These are phyloP conservation scores for Pterobdella sp. DNA, from an alignment of 2,888 invertebrate genomes.

Conservation along the genomic window DNA sequence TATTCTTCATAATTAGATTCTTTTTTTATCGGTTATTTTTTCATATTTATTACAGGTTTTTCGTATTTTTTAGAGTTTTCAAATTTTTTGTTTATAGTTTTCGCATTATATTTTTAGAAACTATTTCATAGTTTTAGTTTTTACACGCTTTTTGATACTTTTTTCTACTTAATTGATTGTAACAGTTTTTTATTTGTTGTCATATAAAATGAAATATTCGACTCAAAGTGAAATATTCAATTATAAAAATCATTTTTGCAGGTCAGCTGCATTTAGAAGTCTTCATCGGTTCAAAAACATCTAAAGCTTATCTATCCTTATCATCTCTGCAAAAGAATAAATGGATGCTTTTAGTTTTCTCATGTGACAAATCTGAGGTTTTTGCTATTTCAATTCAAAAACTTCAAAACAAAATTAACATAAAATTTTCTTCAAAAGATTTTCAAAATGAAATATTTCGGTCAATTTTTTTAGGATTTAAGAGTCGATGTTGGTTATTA, in stretches of 20 bases:
- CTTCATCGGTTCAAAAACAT: constrained; percentile 33
- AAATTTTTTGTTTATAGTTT: not conserved
- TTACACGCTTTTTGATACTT: not conserved
- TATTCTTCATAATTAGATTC: not conserved
- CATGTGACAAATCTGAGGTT: constrained; percentile 38
- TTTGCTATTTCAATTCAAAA: constrained; percentile 3
- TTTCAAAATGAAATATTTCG: not conserved
- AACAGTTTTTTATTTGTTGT: not conserved
- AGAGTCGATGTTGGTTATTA: not conserved
- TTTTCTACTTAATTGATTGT: too few relatives aligned
- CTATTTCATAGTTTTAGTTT: not conserved
- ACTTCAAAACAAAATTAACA: too few relatives aligned
- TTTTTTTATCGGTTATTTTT: not conserved
- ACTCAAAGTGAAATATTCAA: not conserved
- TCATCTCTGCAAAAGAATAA: constrained; percentile 41
- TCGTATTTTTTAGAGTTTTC: not conserved
- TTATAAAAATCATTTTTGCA: constrained; percentile 29
- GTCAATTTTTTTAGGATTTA: not conserved
- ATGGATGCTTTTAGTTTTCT: constrained; percentile 43
- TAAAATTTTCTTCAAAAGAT: too few relatives aligned
- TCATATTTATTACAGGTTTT: not conserved
- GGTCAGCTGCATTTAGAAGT: constrained; percentile 44
- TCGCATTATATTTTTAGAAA: not conserved
- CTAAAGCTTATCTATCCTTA: constrained; percentile 37
- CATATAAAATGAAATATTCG: not conserved